Evolutionary conservation across 2,888 invertebrate species (phyloP).

Genomic region (Lomographa bimaculata): DNA sequence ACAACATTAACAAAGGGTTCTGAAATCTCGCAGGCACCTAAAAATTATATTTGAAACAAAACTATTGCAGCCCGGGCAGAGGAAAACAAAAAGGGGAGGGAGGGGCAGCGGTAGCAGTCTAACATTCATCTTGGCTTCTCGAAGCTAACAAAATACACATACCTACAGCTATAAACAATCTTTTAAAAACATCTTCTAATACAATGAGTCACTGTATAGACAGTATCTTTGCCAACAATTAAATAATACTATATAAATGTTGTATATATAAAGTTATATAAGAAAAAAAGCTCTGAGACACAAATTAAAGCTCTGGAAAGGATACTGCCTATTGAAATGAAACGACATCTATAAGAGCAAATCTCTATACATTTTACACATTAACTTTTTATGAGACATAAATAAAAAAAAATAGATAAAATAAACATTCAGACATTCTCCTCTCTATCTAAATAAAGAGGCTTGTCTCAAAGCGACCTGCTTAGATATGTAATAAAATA

Average conservation of each 20-base stretch:
- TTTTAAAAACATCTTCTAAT: slow-evolving; percentile 65
- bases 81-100: slow-evolving; percentile 72
- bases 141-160: slow-evolving; percentile 83
- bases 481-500: slow-evolving; percentile 39
- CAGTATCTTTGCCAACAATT: slow-evolving; percentile 66
- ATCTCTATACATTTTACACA: slow-evolving; percentile 78
- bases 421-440: slow-evolving; percentile 56
- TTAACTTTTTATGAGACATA: slow-evolving; percentile 49
- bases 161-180: slow-evolving; percentile 76
- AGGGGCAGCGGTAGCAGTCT: slow-evolving; percentile 78
- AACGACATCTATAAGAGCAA: slow-evolving; percentile 76
- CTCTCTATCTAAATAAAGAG: slow-evolving; percentile 53
- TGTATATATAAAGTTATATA: slow-evolving; percentile 20
- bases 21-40: slow-evolving; percentile 81
- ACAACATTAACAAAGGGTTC: slow-evolving; percentile 82
- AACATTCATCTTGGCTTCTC: slow-evolving; percentile 82
- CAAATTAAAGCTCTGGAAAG: slow-evolving; percentile 46
- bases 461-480: slow-evolving; percentile 75
- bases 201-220: slow-evolving; percentile 62
- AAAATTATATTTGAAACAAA: slow-evolving; percentile 76
- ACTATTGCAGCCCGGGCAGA: slow-evolving; percentile 80
- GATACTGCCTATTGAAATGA: slow-evolving; percentile 78
- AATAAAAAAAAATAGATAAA: slow-evolving; percentile 46
- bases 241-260: too few relatives aligned
- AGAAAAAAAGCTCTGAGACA: slow-evolving; percentile 26